Evolutionary conservation across 2,888 invertebrate species (phyloP).

Genomic region (Malacosoma neustria): DNA sequence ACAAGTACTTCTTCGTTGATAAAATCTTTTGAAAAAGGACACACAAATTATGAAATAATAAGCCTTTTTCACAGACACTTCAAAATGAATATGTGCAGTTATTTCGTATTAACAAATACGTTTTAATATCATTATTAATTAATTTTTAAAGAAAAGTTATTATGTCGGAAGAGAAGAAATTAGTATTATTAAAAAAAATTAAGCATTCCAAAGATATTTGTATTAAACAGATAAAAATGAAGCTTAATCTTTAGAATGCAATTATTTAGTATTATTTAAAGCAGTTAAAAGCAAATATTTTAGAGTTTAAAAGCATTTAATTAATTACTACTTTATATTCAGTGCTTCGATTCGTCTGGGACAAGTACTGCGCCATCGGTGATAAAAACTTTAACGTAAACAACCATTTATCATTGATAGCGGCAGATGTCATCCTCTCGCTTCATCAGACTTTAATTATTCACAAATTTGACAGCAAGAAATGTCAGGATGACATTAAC

Average conservation of each 20-base stretch:
- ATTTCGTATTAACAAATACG: no score
- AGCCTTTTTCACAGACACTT: no score
- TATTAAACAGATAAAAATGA: slow-evolving; percentile 1
- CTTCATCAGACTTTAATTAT: slow-evolving; percentile 32
- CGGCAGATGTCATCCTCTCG: slow-evolving; percentile 52
- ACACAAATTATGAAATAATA: no score
- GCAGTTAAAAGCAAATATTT: background rate
- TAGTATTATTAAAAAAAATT: no score
- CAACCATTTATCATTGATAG: slow-evolving; percentile 40
- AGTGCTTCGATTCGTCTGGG: slow-evolving; percentile 69
- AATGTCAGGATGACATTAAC: slow-evolving; percentile 12
- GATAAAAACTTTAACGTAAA: slow-evolving; percentile 28
- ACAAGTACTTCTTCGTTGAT: slow-evolving; percentile 26
- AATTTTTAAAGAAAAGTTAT: no score
- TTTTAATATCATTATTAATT: no score
- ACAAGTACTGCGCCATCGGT: slow-evolving; percentile 40
- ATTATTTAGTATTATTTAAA: slow-evolving; percentile 2
- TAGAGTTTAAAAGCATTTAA: slow-evolving; percentile 7
- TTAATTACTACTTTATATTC: slow-evolving; percentile 24
- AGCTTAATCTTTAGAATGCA: no score
- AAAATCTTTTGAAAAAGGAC: slow-evolving; percentile 16
- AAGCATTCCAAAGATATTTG: background rate
- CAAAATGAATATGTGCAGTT: no score
- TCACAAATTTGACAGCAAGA: slow-evolving; percentile 15
- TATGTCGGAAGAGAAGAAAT: no score